phyloP scores from a whole-genome alignment of 1,140 invertebrate genomes.

The Meloidogyne chitwoodi region DNA sequence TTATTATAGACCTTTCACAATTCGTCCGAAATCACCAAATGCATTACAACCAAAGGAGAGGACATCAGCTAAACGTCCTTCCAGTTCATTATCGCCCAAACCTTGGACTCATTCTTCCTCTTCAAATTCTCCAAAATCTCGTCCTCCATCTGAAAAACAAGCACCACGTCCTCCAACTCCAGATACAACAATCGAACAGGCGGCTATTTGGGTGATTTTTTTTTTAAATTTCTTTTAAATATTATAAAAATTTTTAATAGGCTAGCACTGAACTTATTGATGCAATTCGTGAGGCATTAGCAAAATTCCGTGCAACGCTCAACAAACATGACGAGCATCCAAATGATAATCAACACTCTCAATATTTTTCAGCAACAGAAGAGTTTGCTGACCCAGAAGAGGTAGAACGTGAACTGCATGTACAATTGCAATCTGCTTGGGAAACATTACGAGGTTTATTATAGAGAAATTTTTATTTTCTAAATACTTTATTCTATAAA shows the following conservation, averaged over 20 bases:
- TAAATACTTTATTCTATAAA: not conserved
- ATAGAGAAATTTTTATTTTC: too few relatives aligned
- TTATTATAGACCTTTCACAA: conserved; percentile 17
- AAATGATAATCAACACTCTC: not conserved
- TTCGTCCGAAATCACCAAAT: not conserved
- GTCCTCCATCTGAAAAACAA: conserved; percentile 11
- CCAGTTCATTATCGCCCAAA: not conserved
- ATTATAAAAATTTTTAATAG: conserved; percentile 5
- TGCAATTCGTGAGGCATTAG: conserved; percentile 33
- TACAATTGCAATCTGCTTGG: conserved; percentile 23
- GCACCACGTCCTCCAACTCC: not conserved
- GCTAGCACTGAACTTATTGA: conserved; percentile 35
- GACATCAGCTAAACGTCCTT: not conserved
- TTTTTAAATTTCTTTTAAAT: not conserved
- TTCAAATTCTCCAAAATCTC: conserved; percentile 6
- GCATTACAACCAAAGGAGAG: not conserved
- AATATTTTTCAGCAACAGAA: not conserved
- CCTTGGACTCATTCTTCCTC: conserved; percentile 16
- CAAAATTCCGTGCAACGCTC: conserved; percentile 24
- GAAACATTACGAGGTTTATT: conserved; percentile 6
- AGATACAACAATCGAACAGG: conserved; percentile 26
- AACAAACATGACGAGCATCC: not conserved
- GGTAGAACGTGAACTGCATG: conserved; percentile 2
- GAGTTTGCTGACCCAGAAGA: not conserved
- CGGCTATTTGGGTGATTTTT: conserved; percentile 27